phyloP scores from a whole-genome alignment of 92 coral and sea anemone genomes.

The Muricea muricata region DNA sequence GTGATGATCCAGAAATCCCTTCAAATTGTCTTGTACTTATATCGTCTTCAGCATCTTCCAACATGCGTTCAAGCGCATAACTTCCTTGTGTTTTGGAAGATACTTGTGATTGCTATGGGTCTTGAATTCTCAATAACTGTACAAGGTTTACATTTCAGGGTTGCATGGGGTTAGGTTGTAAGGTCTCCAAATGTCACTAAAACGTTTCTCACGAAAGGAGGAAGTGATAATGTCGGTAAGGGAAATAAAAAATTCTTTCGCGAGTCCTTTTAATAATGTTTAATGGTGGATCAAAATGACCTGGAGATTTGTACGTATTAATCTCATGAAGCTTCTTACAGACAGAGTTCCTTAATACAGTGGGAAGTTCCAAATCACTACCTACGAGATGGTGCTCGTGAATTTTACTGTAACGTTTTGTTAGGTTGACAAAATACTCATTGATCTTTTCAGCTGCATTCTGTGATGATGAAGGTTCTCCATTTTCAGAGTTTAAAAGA shows the following conservation, averaged over 20 bases:
- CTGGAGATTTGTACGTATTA: constrained; percentile 5
- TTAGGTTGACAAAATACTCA: constrained; percentile 12
- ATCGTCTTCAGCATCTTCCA: too few species aligned
- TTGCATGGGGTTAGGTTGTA: too few species aligned
- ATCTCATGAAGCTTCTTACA: neutral
- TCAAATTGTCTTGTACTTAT: too few species aligned
- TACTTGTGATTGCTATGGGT: too few species aligned
- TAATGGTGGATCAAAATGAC: constrained; percentile 19
- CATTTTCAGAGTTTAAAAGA: neutral
- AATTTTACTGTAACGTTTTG: neutral
- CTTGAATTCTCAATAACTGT: too few species aligned
- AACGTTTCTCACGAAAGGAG: too few species aligned
- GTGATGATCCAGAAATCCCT: too few species aligned
- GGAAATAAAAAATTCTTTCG: neutral
- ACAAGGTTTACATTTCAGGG: too few species aligned
- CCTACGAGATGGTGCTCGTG: constrained; percentile 15
- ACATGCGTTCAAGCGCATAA: too few species aligned
- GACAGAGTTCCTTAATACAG: constrained; percentile 6
- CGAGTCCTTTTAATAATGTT: constrained; percentile 20
- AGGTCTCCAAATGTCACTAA: too few species aligned
- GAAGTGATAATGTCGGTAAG: constrained; percentile 23
- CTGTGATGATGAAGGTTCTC: constrained; percentile 17
- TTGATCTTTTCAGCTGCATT: neutral
- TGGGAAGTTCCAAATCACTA: constrained; percentile 2
- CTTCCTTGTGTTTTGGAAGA: too few species aligned